Evolutionary conservation across 2,113 vertebrate species (phyloP).

Genomic region (Uria aalge): DNA sequence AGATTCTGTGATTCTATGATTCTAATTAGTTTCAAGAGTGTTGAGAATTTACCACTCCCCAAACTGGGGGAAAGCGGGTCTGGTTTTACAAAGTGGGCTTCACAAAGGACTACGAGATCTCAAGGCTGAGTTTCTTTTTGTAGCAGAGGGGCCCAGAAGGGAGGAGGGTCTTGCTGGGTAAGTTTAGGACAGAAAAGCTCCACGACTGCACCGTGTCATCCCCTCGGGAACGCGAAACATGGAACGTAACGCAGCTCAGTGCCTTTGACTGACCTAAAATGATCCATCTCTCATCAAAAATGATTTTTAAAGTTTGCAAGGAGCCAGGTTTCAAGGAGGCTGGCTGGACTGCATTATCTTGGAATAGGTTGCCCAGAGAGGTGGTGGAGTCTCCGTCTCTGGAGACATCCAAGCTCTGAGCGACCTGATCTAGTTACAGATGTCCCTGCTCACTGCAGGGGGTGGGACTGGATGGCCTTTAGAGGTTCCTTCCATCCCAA

Average conservation of each 20-base stretch:
- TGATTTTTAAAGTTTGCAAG: background rate
- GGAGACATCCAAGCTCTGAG: too few species aligned
- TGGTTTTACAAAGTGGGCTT: background rate
- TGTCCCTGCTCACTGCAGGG: too few species aligned
- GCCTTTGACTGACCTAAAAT: background rate
- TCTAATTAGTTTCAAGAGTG: background rate
- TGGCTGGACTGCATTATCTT: background rate
- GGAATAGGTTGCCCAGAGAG: too few species aligned
- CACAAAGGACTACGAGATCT: background rate
- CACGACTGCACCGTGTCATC: background rate
- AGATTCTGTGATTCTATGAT: too few species aligned
- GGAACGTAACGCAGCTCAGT: background rate
- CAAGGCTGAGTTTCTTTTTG: slow-evolving; percentile 15
- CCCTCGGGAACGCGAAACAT: background rate
- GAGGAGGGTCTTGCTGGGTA: background rate
- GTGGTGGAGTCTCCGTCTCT: too few species aligned
- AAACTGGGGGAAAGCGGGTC: fast-evolving
- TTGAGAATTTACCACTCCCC: background rate
- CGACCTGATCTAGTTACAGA: too few species aligned
- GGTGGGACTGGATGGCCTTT: too few species aligned
- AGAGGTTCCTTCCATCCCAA: too few species aligned
- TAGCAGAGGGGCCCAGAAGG: background rate
- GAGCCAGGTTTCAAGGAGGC: background rate
- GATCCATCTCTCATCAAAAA: background rate
- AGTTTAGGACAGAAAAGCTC: background rate